phyloP scores from a whole-genome alignment of 2,888 invertebrate species.

The Drosophila borealis region DNA sequence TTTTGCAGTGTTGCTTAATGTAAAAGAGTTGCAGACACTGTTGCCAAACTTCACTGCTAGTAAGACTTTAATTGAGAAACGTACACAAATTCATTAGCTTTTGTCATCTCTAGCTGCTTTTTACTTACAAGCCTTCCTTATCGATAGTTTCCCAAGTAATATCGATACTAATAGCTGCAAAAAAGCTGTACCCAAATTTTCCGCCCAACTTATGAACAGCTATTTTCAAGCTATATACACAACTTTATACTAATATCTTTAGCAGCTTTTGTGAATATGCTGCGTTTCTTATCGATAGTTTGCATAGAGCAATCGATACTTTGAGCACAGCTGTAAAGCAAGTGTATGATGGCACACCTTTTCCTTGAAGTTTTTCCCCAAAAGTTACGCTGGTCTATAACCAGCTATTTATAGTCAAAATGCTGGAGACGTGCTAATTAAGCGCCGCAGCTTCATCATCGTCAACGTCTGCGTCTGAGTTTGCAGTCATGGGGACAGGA shows the following conservation, averaged over 20 bases:
- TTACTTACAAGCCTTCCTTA: not conserved
- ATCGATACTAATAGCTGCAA: not conserved
- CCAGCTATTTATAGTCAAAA: constrained; percentile 45
- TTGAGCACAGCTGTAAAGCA: constrained; percentile 10
- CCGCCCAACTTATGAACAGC: no score
- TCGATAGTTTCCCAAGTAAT: not conserved
- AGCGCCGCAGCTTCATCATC: constrained; percentile 41
- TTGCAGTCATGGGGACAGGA: constrained; percentile 41
- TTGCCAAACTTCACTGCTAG: not conserved
- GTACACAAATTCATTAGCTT: not conserved
- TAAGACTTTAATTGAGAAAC: not conserved
- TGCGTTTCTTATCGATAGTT: not conserved
- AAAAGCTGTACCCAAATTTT: not conserved
- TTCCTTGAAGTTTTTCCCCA: constrained; percentile 15
- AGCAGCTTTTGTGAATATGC: not conserved
- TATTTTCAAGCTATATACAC: not conserved
- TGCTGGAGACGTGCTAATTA: constrained; percentile 54
- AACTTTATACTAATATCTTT: not conserved
- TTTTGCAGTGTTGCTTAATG: not conserved
- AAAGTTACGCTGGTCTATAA: not conserved
- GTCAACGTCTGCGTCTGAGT: constrained; percentile 10
- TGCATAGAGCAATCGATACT: not conserved
- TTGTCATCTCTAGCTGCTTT: not conserved
- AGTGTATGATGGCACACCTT: constrained; percentile 26
- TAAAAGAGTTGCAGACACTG: not conserved